Evolutionary conservation across 2,888 invertebrate species (phyloP).

Genomic region (Lasioglossum zephyrum): DNA sequence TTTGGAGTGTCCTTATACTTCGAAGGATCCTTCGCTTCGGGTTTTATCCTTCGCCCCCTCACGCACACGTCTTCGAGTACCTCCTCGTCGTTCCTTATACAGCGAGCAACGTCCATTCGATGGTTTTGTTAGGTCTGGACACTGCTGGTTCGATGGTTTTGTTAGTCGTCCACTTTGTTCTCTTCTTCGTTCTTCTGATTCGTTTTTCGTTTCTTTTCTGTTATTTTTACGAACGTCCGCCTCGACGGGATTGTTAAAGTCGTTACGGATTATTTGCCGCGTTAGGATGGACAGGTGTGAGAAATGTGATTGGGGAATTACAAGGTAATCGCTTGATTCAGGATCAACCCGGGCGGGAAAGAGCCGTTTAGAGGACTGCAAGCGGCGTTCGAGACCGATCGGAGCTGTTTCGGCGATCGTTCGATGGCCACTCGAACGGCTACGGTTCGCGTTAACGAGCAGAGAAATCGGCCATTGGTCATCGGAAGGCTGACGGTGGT

Average conservation of each 20-base stretch:
- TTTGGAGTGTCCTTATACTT: not conserved
- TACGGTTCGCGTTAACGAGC: constrained; percentile 4
- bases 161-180: constrained; percentile 8
- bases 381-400: not conserved
- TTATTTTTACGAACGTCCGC: not conserved
- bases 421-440: not conserved
- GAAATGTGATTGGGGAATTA: constrained; percentile 8
- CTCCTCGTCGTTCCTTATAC: constrained; percentile 27
- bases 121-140: not conserved
- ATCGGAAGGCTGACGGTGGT: not conserved
- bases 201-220: not conserved
- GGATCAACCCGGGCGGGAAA: not conserved
- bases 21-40: constrained; percentile 56
- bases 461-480: constrained; percentile 14
- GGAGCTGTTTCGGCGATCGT: not conserved
- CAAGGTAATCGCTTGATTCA: constrained; percentile 19
- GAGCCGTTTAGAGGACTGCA: not conserved
- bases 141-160: not conserved
- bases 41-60: constrained; percentile 36
- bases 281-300: constrained; percentile 7
- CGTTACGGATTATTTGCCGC: constrained; percentile 9
- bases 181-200: not conserved
- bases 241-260: not conserved
- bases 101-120: constrained; percentile 36
- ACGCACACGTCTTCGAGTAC: not conserved